Conservation (phyloP, 1,140 invertebrate species). For the Eupristina koningsbergeri region DNA sequence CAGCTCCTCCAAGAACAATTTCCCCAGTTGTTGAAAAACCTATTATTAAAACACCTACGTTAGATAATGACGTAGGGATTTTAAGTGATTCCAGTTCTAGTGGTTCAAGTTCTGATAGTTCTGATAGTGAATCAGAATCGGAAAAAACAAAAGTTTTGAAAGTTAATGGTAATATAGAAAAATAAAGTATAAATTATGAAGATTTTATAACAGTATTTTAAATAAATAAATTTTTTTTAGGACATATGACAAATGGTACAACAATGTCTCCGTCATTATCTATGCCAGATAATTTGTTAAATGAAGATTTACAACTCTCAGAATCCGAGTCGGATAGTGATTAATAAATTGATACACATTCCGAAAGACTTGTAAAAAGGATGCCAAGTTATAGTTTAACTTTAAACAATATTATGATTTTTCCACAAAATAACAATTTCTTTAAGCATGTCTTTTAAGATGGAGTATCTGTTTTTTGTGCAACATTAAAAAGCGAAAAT, state of each 20-base stretch:
- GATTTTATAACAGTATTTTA: background rate
- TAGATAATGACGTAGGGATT: constrained; percentile 56
- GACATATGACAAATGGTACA: constrained; percentile 64
- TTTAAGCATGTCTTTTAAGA: constrained; percentile 50
- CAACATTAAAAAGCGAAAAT: constrained; percentile 33
- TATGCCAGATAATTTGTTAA: constrained; percentile 77
- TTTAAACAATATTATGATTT: constrained; percentile 35
- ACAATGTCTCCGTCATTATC: constrained; percentile 65
- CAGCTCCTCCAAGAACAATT: constrained; percentile 54
- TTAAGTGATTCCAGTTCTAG: constrained; percentile 67
- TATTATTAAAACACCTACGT: constrained; percentile 51
- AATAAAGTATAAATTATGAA: background rate
- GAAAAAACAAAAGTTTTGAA: constrained; percentile 56
- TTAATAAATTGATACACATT: constrained; percentile 53
- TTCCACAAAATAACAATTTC: constrained; percentile 46
- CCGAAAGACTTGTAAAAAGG: constrained; percentile 51
- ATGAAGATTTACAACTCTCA: constrained; percentile 84
- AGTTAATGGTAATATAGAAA: constrained; percentile 57
- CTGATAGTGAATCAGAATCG: constrained; percentile 67
- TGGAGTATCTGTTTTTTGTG: constrained; percentile 45
- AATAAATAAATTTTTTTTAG: constrained; percentile 56
- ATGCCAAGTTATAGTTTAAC: constrained; percentile 49
- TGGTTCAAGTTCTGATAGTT: constrained; percentile 67
- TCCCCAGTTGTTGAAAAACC: constrained; percentile 50
- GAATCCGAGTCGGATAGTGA: constrained; percentile 81